phyloP scores from a whole-genome alignment of 2,113 vertebrate species.

The Ardeotis arabs region DNA sequence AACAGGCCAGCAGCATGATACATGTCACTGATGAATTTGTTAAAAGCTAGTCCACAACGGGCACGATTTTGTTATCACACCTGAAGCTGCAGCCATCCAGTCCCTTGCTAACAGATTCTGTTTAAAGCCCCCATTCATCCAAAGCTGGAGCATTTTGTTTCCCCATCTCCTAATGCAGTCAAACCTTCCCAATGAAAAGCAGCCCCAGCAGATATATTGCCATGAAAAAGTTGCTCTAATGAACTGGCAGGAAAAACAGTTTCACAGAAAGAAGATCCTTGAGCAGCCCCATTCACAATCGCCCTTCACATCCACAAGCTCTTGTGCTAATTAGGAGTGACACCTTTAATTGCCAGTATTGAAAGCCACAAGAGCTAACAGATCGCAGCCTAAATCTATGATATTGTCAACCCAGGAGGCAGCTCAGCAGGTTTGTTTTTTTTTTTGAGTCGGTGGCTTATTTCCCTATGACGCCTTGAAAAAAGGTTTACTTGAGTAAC shows the following conservation, averaged over 20 bases:
- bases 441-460: slow-evolving; percentile 3
- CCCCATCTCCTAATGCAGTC: not conserved
- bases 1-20: not conserved
- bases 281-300: not conserved
- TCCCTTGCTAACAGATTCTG: not conserved
- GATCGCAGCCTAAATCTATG: slow-evolving; percentile 59
- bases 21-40: not conserved
- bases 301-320: not conserved
- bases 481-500: slow-evolving; percentile 71
- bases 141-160: not conserved
- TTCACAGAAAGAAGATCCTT: not conserved
- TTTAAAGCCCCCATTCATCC: not conserved
- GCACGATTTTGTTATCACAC: not conserved
- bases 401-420: slow-evolving; percentile 29
- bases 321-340: slow-evolving; percentile 41
- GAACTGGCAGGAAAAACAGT: not conserved
- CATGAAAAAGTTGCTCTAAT: not conserved
- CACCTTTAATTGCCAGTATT: slow-evolving; percentile 58
- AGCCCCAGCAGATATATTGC: not conserved
- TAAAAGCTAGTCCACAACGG: not conserved
- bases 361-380: slow-evolving; percentile 60
- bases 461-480: slow-evolving; percentile 65
- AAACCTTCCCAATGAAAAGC: not conserved
- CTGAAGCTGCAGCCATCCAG: not conserved
- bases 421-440: not conserved